Conservation (phyloP, 2,797 vertebrate species). For the Glyptemys insculpta region DNA sequence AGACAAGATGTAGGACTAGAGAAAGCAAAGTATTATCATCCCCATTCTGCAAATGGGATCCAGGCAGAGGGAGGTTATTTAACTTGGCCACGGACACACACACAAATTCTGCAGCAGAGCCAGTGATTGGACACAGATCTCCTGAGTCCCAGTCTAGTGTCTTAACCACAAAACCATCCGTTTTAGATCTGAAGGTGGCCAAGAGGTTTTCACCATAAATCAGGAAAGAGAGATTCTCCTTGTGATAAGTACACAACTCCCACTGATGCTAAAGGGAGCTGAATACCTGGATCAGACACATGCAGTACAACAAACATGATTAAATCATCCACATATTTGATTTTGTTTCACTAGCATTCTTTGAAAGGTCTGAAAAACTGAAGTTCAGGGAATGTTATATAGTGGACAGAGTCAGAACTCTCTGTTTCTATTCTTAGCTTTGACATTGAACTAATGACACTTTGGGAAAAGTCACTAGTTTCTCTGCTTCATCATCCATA, state of each 20-base stretch:
- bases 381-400: neutral
- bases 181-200: neutral
- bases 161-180: neutral
- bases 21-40: neutral
- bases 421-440: constrained; percentile 17
- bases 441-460: neutral
- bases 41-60: neutral
- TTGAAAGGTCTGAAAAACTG: rapidly evolving
- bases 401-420: neutral
- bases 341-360: neutral
- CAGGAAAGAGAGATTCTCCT: neutral
- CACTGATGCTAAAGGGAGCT: neutral
- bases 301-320: neutral
- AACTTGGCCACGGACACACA: neutral
- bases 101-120: neutral
- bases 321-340: neutral
- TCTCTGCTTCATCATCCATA: neutral
- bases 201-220: neutral
- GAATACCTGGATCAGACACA: neutral
- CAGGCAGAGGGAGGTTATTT: neutral
- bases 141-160: neutral
- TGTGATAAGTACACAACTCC: neutral
- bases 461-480: constrained; percentile 34
- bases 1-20: neutral
- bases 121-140: neutral